Percentiles rank a stretch among this genome's conserved stretches.
phyloP scores from a whole-genome alignment of 1,140 invertebrate genomes.

The Eulimnadia texana region DNA sequence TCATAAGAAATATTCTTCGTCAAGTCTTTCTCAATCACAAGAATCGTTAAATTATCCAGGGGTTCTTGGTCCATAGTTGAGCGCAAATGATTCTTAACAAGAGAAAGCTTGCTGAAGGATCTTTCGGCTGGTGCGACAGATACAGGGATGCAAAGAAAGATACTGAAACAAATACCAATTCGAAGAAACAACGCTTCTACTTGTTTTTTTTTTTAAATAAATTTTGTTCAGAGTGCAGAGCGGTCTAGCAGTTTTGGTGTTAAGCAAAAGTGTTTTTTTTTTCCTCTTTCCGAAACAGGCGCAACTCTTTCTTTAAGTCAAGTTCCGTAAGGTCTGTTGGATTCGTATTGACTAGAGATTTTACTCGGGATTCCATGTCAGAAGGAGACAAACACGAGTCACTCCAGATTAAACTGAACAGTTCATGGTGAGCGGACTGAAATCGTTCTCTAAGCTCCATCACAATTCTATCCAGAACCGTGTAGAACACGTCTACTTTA shows the following conservation, averaged over 20 bases:
- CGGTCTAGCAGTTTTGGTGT: neutral
- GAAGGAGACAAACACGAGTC: neutral
- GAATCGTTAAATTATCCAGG: slow-evolving; percentile 6
- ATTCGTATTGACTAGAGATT: neutral
- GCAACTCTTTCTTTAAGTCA: slow-evolving; percentile 5
- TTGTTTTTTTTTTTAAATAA: neutral
- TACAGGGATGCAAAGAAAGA: slow-evolving; percentile 1
- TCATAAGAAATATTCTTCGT: neutral
- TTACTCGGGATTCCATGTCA: neutral
- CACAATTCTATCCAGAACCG: neutral
- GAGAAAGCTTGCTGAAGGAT: neutral
- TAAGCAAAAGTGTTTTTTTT: neutral
- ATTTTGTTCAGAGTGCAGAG: neutral
- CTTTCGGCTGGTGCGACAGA: neutral
- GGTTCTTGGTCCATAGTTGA: slow-evolving; percentile 6
- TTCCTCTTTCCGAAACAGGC: too few relatives aligned
- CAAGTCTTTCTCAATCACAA: neutral
- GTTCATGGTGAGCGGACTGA: neutral
- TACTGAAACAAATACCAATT: neutral
- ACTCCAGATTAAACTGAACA: slow-evolving; percentile 4
- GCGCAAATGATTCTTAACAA: slow-evolving; percentile 7
- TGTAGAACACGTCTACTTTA: neutral
- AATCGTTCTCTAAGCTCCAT: slow-evolving; percentile 6
- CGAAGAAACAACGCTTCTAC: neutral
- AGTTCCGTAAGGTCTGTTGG: too few relatives aligned